A percentile compares a stretch with the other conserved stretches of the same genome.
Evolutionary conservation across 2,113 vertebrate species (phyloP).

Genomic region (Pyrgilauda ruficollis): DNA sequence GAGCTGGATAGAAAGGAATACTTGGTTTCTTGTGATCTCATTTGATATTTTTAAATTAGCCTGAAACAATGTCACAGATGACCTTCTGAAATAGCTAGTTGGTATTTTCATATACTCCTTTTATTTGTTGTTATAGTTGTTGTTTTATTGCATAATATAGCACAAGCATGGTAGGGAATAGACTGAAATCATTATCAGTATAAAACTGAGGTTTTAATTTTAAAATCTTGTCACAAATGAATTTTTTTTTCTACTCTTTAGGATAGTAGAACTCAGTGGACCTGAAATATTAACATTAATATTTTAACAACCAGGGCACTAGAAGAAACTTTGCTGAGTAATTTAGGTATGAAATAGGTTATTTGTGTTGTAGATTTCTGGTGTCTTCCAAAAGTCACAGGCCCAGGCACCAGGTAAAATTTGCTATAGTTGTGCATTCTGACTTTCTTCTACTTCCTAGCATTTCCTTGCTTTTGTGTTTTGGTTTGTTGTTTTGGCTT

Average conservation of each 20-base stretch:
- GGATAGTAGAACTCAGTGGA: background rate
- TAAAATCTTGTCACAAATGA: background rate
- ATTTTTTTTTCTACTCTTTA: background rate
- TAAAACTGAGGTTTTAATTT: background rate
- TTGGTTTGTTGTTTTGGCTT: background rate
- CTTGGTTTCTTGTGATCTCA: conserved; percentile 27
- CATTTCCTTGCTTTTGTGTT: background rate
- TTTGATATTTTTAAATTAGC: conserved; percentile 42
- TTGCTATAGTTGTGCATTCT: accelerated
- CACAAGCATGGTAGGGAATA: background rate
- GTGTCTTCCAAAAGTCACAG: background rate
- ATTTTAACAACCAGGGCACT: background rate
- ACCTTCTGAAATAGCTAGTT: background rate
- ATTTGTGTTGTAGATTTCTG: background rate
- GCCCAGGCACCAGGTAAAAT: background rate
- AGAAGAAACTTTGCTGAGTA: background rate
- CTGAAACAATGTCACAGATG: background rate
- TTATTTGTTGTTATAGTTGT: background rate
- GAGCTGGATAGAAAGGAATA: background rate
- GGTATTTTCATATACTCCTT: background rate
- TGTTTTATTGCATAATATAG: background rate
- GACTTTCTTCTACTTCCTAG: background rate
- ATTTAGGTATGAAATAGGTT: background rate
- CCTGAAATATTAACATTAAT: background rate
- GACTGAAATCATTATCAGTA: background rate